Base-by-base conservation (phyloP, 2,113 vertebrate species). In the Myrmecophaga tridactyla region DNA sequence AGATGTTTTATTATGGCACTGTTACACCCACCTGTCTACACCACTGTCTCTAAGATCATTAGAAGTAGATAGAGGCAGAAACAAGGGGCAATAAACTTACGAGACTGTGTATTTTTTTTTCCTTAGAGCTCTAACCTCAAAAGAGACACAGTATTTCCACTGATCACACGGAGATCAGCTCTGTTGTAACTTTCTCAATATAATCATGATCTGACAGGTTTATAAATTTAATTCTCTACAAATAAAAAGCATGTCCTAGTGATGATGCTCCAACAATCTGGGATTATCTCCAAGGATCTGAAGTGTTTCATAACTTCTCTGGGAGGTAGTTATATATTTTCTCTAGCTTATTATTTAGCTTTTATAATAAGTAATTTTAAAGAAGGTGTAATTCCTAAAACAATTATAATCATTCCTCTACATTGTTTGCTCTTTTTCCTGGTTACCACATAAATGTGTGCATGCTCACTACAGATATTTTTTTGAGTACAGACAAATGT, bases 281-380 rank as follows among this genome's bases (percentile, higher is more conserved):
- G 9, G 8, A 34, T n/a, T 43, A 31, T 14, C 41, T 76, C 67
- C 34, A 39, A 73, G 25, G 18, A 65, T 73, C 27, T 75, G 23
- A 60, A 23, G 36, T 84, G 21, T n/a, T 86, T 65, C 65, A 78
- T 58, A 88, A 72, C 70, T 78, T 84, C 62, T 91, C 86, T 72
- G 39, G 12, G 39, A 82, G n/a, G 15, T n/a, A 20, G 4, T 62
- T 17, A 65, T 8, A 7, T 34, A 41, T 46, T 77, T 67, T 41
- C 36, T 70, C 77, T 65, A 85, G 41, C 1, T 92, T 75, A 39
- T 9, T 73, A 9, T 72, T 72, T 86, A 70, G 58, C 11, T 60
- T 77, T 46, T 58, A 56, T 41, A 3, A 56, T 4, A 48, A 51
- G 0, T 1, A 46, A 15, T 36, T 78, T 92, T 25, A 58, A 77